Base-by-base conservation (phyloP, 2,888 invertebrate genomes). In the Mythimna impura region DNA sequence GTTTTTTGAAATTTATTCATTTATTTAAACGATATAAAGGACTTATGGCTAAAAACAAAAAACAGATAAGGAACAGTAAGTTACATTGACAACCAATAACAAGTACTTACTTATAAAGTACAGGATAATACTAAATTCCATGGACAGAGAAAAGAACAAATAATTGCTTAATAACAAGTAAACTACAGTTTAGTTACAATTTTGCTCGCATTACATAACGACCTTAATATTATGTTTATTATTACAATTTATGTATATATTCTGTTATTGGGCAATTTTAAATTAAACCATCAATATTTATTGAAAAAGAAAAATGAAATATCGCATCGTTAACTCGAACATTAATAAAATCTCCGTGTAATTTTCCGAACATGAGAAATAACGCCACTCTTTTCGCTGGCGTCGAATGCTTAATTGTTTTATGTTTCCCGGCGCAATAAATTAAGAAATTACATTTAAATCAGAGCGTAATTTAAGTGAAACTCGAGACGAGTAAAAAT, bases 401-500 rank as follows among this genome's bases (percentile, higher is more conserved):
- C 68, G 64, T 72, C 71, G 76, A 71, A 71, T 76, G 68, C 76
- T 68, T 86, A 86, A 86, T 86, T 86, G 78, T 76, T 83, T 83
- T 66, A 82, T 85, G 78, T 85, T 78, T 73, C 72, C 63, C 66
- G 60, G 68, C 76, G 85, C 75, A 68, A 82, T 80, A 86, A 86
- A 84, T 86, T 83, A 79, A 78, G 71, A 81, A 86, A 83, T 83
- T 80, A 79, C 60, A 78, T 83, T 82, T 82, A 80, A 85, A 85
- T 83, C 71, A 76, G 61, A 82, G 64, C 66, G 74, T 70, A 80
- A 86, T 85, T 82, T 77, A 80, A 85, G 74, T 86, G 77, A 75
- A 84, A 74, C 75, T 62, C 71, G 77, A 79, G 81, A 77, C 64
- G 81, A 78, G 80, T 76, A 82, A 76, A 75, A 76, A 81, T 68